phyloP scores from a whole-genome alignment of 2,797 vertebrate species.

The Xenops minutus region DNA sequence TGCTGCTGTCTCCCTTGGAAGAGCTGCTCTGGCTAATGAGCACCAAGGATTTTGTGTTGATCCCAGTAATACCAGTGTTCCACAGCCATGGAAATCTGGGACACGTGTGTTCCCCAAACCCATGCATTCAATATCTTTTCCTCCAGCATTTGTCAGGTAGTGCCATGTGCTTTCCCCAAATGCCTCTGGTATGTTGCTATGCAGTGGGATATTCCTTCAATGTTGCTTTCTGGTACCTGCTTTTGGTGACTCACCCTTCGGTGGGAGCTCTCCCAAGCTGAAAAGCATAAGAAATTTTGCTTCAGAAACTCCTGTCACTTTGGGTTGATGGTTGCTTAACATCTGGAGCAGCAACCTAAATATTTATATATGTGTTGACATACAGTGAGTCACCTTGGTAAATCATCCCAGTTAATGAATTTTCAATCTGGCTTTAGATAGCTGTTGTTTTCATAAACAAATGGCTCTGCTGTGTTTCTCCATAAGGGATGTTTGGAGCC shows the following conservation, averaged over 20 bases:
- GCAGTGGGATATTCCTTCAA: background rate
- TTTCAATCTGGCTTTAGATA: background rate
- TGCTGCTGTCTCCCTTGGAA: background rate
- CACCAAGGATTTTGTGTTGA: background rate
- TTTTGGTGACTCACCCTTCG: background rate
- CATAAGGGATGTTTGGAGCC: background rate
- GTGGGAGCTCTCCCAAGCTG: background rate
- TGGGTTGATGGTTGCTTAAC: background rate
- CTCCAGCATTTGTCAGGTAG: background rate
- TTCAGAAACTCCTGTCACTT: background rate
- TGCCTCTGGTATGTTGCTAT: background rate
- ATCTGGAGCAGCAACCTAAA: background rate
- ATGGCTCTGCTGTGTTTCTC: background rate
- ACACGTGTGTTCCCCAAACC: background rate
- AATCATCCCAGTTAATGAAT: background rate
- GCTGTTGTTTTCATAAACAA: constrained; percentile 19
- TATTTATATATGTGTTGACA: background rate
- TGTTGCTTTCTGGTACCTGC: background rate
- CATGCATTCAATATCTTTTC: background rate
- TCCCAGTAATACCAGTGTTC: background rate
- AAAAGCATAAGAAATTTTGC: background rate
- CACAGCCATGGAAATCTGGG: background rate
- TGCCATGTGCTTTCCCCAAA: background rate
- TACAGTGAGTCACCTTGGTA: background rate
- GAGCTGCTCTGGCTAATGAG: background rate